Evolutionary conservation across 2,888 invertebrate genomes (phyloP).

Genomic region (Callosobruchus maculatus): DNA sequence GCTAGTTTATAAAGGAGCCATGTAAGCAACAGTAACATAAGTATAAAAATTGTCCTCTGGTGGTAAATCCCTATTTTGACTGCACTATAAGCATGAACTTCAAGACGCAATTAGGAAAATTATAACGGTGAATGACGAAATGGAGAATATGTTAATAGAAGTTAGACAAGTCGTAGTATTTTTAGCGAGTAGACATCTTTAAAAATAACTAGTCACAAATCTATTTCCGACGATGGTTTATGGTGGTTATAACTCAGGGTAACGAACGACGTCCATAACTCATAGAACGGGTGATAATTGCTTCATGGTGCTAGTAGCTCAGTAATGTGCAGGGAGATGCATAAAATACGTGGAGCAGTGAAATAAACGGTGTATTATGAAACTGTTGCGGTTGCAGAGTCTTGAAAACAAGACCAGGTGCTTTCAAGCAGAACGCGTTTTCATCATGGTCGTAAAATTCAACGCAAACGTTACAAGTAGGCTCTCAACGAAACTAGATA

Average conservation of each 20-base stretch:
- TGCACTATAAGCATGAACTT: neutral
- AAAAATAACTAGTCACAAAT: neutral
- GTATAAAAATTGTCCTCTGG: too few relatives aligned
- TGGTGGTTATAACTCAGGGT: neutral
- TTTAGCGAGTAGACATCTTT: neutral
- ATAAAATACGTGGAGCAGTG: neutral
- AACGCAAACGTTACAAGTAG: too few relatives aligned
- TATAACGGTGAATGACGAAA: neutral
- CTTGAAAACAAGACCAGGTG: too few relatives aligned
- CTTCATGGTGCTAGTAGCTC: neutral
- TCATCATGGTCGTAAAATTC: too few relatives aligned
- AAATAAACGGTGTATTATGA: neutral
- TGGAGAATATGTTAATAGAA: neutral
- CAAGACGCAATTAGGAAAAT: neutral
- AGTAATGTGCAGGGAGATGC: neutral
- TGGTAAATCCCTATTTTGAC: neutral
- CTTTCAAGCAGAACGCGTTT: too few relatives aligned
- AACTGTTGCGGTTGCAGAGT: neutral
- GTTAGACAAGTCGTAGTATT: neutral
- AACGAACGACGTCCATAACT: neutral
- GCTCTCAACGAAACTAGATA: too few relatives aligned
- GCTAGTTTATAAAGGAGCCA: too few relatives aligned
- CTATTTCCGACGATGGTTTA: neutral
- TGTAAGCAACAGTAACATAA: too few relatives aligned
- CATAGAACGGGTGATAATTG: neutral